Conservation (phyloP, 2,888 invertebrate genomes). For the Diarsia rubi region DNA sequence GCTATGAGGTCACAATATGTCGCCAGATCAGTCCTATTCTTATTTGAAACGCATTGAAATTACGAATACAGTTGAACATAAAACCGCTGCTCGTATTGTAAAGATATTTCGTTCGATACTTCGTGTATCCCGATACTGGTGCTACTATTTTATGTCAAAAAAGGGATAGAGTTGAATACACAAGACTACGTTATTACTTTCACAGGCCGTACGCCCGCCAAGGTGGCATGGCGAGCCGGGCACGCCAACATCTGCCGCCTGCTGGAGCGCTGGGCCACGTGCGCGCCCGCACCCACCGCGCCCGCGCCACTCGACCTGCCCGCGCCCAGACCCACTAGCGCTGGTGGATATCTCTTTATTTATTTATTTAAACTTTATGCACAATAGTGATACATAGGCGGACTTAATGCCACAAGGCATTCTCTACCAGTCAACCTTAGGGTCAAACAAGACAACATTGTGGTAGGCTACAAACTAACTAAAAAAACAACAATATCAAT, state of each 20-base stretch:
- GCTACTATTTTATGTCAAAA: background rate
- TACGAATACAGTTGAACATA: too few species aligned
- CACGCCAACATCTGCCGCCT: slow-evolving; percentile 96
- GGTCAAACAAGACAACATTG: too few species aligned
- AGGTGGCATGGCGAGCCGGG: slow-evolving; percentile 97
- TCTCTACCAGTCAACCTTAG: too few species aligned
- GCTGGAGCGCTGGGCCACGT: slow-evolving; percentile 92
- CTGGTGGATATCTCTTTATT: slow-evolving; percentile 70
- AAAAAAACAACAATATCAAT: too few species aligned
- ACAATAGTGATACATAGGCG: too few species aligned
- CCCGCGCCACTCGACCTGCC: slow-evolving; percentile 44
- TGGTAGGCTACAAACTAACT: too few species aligned
- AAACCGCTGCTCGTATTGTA: background rate
- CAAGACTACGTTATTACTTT: background rate
- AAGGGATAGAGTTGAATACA: background rate
- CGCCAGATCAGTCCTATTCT: too few species aligned
- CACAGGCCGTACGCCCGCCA: slow-evolving; percentile 93
- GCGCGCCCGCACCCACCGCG: slow-evolving; percentile 66
- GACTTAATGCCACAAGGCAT: too few species aligned
- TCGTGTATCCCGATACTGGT: background rate
- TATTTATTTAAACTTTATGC: too few species aligned
- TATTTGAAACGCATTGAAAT: too few species aligned
- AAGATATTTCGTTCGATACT: background rate
- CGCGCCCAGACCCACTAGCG: slow-evolving; percentile 62
- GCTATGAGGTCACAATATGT: too few species aligned